These are phyloP conservation scores for Heterodera schachtii DNA, from an alignment of 1,140 invertebrate species.

Conservation along the genomic window DNA sequence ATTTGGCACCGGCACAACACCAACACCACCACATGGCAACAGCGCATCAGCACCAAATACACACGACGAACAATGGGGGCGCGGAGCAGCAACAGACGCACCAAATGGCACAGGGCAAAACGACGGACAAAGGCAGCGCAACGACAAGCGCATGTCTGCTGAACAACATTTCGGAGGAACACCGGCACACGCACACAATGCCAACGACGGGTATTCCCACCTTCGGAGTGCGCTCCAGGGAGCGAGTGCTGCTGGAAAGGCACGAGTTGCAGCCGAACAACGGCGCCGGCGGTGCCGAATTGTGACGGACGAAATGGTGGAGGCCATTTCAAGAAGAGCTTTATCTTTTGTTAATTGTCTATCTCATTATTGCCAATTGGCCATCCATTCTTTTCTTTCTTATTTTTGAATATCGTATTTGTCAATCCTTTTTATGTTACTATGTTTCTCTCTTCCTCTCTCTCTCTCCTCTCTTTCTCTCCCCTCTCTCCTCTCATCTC, in stretches of 20 bases:
- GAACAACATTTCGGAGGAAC: background rate
- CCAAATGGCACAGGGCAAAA: background rate
- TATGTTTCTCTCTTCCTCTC: too few relatives aligned
- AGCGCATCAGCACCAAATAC: background rate
- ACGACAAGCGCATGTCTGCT: slow-evolving; percentile 15
- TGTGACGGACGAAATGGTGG: background rate
- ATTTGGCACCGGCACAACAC: background rate
- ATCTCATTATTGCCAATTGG: background rate
- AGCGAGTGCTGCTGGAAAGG: slow-evolving; percentile 26
- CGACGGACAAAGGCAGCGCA: background rate
- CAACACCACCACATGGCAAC: slow-evolving; percentile 6
- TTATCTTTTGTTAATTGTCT: background rate
- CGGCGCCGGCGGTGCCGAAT: background rate
- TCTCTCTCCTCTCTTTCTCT: background rate
- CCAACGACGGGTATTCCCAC: slow-evolving; percentile 9
- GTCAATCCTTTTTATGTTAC: too few relatives aligned
- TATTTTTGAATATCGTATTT: too few relatives aligned
- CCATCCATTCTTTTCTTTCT: too few relatives aligned
- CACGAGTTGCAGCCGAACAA: slow-evolving; percentile 16
- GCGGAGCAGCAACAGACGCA: slow-evolving; percentile 9
- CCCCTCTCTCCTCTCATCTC: background rate
- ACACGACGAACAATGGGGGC: background rate
- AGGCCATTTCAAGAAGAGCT: background rate
- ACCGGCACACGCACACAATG: background rate
- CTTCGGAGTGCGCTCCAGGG: slow-evolving; percentile 17